Evolutionary conservation across 1,140 invertebrate species (phyloP), one percentile per base, ranked within the genome.

Genomic region (Drosophila repletoides): DNA sequence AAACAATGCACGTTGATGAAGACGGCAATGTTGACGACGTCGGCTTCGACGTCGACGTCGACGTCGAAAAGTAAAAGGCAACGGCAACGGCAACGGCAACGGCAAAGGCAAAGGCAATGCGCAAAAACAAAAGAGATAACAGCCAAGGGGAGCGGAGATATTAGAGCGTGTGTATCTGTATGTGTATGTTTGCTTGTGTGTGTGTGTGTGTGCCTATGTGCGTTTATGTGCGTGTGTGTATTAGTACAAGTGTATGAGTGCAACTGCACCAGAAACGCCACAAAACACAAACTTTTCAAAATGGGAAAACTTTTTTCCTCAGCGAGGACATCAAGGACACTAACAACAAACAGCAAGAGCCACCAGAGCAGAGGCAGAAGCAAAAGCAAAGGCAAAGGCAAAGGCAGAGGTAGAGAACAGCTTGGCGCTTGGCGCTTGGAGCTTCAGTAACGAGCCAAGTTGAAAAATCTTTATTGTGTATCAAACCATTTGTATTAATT

Each of bases 401-500:
- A n/a, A n/a, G n/a, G n/a, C n/a, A n/a, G n/a, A n/a, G n/a, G n/a
- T n/a, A n/a, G n/a, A n/a, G n/a, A n/a, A n/a, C n/a, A n/a, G n/a
- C n/a, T n/a, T n/a, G n/a, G n/a, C n/a, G n/a, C n/a, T n/a, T n/a
- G n/a, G n/a, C n/a, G n/a, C n/a, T n/a, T n/a, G n/a, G n/a, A n/a
- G n/a, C 46, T 41, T 31, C 79, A 84, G 81, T 86, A 86, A 86
- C 76, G 72, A 86, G 76, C 29, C 80, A 84, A 86, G 81, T 87
- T 87, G 72, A 87, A 86, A 87, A 80, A 86, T 86, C 80, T 86
- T 87, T 86, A 87, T 86, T 86, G 80, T 86, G 76, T 86, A 86
- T 86, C 80, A 87, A 86, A 86, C 80, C 80, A 86, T 86, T 86
- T 86, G 80, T 86, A 86, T 86, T 86, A 86, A 86, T 86, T 86